Base-by-base conservation (phyloP, 1,140 invertebrate genomes). In the Orius insidiosus region DNA sequence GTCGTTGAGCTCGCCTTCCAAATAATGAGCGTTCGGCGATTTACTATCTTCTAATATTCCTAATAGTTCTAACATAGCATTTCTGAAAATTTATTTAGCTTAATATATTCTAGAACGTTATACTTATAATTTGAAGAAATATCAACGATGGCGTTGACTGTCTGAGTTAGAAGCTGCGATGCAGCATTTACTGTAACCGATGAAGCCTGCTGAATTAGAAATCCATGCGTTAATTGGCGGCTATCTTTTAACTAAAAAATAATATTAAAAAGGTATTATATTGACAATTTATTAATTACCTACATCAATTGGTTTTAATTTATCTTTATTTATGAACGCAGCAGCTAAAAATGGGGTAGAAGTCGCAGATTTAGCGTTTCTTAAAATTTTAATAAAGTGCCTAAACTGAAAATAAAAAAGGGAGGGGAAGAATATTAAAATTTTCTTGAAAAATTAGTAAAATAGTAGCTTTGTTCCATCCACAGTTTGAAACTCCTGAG, bases 151-250 rank as follows among this genome's bases (percentile, higher is more conserved):
- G 53, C 53, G 9, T 49, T 43, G 16, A 49, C 33, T 10, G 50
- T 52, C 15, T 50, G 48, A 15, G 49, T 50, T 14, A 54, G 33
- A 4, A 54, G 45, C 34, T 54, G 50, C 1, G 50, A 50, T 7
- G 49, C 45, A 30, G 53, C 35, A 30, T 50, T 50, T n/a, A 48
- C 51, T 14, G 48, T 39, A 13, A 50, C 47, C 6, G 37, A 37
- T 10, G 50, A 49, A 9, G 53, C 51, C 50, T 54, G 53, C 14
- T 52, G 48, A 14, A 54, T 45, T 7, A 54, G 45, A 36, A 50
- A 46, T 30, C 49, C 42, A 34, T 54, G 53, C 3, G 45, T 52
- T 31, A 52, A 35, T 3, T 41, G 32, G 1, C 19, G 10, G 9
- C n/a, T 19, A 11, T 35, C 14, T 7, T n/a, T 10, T 2, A 45